Evolutionary conservation across 2,113 vertebrate genomes (phyloP).

Genomic region (Natator depressus): DNA sequence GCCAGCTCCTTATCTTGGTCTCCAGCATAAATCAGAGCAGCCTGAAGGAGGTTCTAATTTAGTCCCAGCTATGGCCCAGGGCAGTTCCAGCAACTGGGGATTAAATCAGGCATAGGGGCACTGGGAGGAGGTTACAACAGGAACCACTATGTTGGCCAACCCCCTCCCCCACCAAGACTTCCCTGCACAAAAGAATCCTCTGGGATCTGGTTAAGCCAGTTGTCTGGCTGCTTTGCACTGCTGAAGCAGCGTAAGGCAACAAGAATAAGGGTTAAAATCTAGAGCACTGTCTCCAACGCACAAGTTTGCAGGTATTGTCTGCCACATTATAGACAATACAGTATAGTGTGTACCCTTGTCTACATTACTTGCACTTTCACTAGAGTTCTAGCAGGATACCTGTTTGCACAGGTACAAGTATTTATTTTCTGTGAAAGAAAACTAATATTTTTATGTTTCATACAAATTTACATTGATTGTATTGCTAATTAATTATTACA

Average conservation of each 20-base stretch:
- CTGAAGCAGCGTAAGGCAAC: not conserved
- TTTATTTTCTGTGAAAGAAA: not conserved
- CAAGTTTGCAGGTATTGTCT: not conserved
- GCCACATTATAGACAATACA: not conserved
- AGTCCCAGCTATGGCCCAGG: not conserved
- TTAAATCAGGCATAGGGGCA: not conserved
- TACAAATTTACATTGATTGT: not conserved
- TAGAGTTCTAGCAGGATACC: not conserved
- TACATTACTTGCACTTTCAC: not conserved
- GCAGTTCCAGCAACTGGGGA: not conserved
- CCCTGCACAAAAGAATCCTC: not conserved
- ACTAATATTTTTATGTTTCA: not conserved
- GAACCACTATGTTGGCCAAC: not conserved
- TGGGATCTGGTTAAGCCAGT: not conserved
- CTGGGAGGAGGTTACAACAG: rapidly evolving
- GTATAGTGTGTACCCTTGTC: not conserved
- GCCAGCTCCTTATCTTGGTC: not conserved
- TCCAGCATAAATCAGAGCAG: not conserved
- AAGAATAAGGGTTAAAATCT: not conserved
- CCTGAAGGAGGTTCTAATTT: not conserved
- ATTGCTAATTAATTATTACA: not conserved
- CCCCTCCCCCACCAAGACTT: rapidly evolving
- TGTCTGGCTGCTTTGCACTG: not conserved
- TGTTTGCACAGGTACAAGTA: rapidly evolving
- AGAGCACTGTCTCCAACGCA: not conserved